Percentiles rank a stretch among this genome's conserved stretches.
phyloP scores from a whole-genome alignment of 2,797 vertebrate species.

The Poeciliopsis infans region DNA sequence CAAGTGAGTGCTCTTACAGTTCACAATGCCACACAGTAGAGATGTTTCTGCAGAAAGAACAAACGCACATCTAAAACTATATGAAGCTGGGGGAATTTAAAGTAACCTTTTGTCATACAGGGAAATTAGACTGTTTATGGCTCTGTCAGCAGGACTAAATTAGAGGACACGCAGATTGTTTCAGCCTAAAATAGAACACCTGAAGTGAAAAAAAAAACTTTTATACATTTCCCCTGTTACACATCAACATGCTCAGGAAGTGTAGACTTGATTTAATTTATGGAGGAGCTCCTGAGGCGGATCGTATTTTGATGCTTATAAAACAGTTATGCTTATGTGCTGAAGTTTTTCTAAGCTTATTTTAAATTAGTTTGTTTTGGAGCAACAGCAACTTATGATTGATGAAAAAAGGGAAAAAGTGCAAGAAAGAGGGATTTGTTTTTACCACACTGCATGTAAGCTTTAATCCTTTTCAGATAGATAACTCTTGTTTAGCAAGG shows the following conservation, averaged over 20 bases:
- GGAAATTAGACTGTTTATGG: constrained; percentile 33
- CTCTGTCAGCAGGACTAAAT: constrained; percentile 48
- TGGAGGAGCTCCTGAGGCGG: constrained; percentile 26
- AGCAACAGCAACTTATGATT: constrained; percentile 20
- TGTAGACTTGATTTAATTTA: constrained; percentile 46
- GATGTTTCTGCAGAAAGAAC: constrained; percentile 9
- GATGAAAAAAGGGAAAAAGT: constrained; percentile 1
- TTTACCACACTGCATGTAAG: background rate
- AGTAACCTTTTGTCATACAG: constrained; percentile 5
- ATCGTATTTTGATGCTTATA: constrained; percentile 3
- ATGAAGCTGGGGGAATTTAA: constrained; percentile 3
- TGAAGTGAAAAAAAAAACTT: constrained; percentile 38
- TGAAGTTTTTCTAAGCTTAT: background rate
- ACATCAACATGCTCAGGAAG: constrained; percentile 48
- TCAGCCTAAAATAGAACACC: constrained; percentile 41
- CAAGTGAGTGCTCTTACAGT: constrained; percentile 44
- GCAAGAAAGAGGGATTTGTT: background rate
- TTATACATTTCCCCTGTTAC: constrained; percentile 35
- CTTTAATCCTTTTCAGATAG: background rate
- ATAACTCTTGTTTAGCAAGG: background rate
- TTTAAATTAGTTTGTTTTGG: constrained; percentile 20
- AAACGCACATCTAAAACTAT: background rate
- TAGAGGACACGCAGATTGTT: constrained; percentile 41
- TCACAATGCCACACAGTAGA: constrained; percentile 16
- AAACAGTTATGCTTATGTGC: constrained; percentile 5